Base-by-base conservation (phyloP, 2,888 invertebrate genomes). In the Nomada fucata region DNA sequence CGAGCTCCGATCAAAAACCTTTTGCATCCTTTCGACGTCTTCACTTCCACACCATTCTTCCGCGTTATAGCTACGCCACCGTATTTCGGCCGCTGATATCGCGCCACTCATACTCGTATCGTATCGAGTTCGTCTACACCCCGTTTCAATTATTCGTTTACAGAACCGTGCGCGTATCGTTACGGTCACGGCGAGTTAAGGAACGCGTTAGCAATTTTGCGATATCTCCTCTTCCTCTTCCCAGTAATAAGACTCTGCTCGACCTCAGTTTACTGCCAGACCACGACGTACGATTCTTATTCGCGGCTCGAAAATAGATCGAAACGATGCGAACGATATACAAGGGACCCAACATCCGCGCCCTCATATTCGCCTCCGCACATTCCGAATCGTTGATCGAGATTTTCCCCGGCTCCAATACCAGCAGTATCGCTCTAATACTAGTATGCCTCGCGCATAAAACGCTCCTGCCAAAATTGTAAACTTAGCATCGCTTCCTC, bases 11-110 rank as follows among this genome's bases (percentile, higher is more conserved):
- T 70, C 76, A 44, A 23, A 55, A 23, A 61, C 26, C 26, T 47
- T 36, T 65, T 20, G 59, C 53, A 23, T 63, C 71, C 64, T 77
- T 79, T 75, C 76, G 87, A 86, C 81, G 88, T 88, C 91, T 87
- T 89, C 87, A 90, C 92, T 92, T 92, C 92, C 92, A 92, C 92
- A 92, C 92, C 86, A 89, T 89, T 90, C 89, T 84, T 78, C 86
- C 86, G 87, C 86, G 15, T 59, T 70, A 64, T 52, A 65, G 23
- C 42, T 60, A 52, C 36, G 44, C 18, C 55, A 70, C 20, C 52
- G 18, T 75, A 52, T 63, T 13, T 67, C 72, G 42, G 15, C 42
- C 36, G 9, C 4, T 20, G 42, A 3, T 20, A 57, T 20, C 18
- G 18, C 23, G n/a, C 9, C 15, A 52, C 20, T 53, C 13, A 36